Conservation (phyloP, 2,888 invertebrate genomes). For the Pogonocherus hispidulus region DNA sequence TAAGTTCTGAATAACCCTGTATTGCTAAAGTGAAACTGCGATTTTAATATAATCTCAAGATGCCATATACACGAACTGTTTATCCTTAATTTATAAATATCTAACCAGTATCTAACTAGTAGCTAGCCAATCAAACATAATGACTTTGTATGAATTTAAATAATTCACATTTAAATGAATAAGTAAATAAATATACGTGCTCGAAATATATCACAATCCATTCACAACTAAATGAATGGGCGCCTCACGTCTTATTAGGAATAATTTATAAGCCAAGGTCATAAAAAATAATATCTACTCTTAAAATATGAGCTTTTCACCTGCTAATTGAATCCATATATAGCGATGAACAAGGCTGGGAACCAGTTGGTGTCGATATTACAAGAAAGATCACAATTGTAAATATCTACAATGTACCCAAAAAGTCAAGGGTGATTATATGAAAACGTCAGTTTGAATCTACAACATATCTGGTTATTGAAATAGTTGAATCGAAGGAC, state of each 20-base stretch:
- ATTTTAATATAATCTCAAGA: background rate
- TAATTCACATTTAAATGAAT: background rate
- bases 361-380: no score
- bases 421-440: no score
- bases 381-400: no score
- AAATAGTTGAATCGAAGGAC: no score
- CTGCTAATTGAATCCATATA: slow-evolving; percentile 22
- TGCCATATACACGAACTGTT: no score
- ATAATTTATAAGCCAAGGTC: slow-evolving; percentile 18
- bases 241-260: slow-evolving; percentile 11
- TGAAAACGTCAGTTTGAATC: no score
- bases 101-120: no score
- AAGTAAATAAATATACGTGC: slow-evolving; percentile 1
- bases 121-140: background rate
- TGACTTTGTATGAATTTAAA: slow-evolving; percentile 1
- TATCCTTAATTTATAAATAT: no score
- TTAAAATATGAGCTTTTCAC: slow-evolving; percentile 11
- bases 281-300: slow-evolving; percentile 8
- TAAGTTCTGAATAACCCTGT: no score
- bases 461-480: no score
- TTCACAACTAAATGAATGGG: slow-evolving; percentile 13
- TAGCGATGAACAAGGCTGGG: no score
- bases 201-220: slow-evolving; percentile 8
- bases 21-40: background rate
- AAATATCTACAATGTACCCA: no score